These are phyloP conservation scores for Nymphalis polychloros DNA, from an alignment of 2,888 invertebrate species.

Conservation along the genomic window DNA sequence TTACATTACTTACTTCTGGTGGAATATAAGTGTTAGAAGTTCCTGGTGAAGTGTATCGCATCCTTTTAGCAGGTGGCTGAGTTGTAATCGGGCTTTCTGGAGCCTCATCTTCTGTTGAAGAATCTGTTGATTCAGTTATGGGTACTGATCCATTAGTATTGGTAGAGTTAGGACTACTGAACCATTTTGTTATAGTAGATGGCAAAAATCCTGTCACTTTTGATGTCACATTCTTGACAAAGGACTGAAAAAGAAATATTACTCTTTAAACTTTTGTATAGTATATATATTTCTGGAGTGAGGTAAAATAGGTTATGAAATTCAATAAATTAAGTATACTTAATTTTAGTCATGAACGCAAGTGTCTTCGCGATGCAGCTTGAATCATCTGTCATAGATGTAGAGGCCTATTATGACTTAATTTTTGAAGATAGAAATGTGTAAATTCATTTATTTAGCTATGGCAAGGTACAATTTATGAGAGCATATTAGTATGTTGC, in stretches of 20 bases:
- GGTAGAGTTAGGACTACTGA: conserved; percentile 60
- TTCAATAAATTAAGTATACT: too few relatives aligned
- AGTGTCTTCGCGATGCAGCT: too few relatives aligned
- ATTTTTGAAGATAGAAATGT: too few relatives aligned
- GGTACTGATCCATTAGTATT: conserved; percentile 68
- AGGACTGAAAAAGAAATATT: conserved; percentile 80
- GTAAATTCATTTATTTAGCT: too few relatives aligned
- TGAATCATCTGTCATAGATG: too few relatives aligned
- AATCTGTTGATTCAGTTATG: conserved; percentile 63
- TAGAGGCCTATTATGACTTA: too few relatives aligned
- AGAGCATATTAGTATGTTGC: too few relatives aligned
- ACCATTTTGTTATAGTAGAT: conserved; percentile 82
- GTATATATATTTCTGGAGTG: too few relatives aligned
- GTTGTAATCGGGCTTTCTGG: conserved; percentile 46
- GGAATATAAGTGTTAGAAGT: conserved; percentile 45
- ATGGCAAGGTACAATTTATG: too few relatives aligned
- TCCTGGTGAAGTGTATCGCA: conserved; percentile 50
- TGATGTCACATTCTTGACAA: conserved; percentile 85
- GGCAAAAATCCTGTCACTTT: conserved; percentile 84
- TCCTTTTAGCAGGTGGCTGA: conserved; percentile 76
- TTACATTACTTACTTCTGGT: conserved; percentile 50
- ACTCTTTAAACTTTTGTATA: neutral
- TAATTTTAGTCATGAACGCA: too few relatives aligned
- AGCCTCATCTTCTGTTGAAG: conserved; percentile 68
- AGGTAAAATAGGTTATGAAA: too few relatives aligned